Conservation (phyloP, 2,797 vertebrate genomes). For the Strix occidentalis region DNA sequence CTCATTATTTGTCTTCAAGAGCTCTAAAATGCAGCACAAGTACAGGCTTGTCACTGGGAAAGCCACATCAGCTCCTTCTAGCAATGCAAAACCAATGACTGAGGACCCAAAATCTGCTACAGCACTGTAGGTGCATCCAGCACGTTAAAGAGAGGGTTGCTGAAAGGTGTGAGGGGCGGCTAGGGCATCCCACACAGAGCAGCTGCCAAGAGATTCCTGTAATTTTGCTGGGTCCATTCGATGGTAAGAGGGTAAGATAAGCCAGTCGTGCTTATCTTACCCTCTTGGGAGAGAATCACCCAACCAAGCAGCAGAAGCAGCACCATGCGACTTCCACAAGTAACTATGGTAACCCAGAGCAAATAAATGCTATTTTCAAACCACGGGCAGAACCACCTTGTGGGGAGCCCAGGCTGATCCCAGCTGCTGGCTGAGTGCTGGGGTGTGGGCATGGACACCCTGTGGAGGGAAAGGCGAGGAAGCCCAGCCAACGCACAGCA, state of each 20-base stretch:
- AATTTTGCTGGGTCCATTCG: not conserved
- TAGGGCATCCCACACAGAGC: not conserved
- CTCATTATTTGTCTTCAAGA: not conserved
- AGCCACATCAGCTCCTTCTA: not conserved
- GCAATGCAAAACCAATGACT: rapidly evolving
- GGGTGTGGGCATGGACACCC: not conserved
- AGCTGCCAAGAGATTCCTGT: not conserved
- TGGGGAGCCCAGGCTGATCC: not conserved
- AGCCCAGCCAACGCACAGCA: not conserved
- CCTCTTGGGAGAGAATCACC: not conserved
- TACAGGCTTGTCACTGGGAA: not conserved
- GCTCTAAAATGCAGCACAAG: not conserved
- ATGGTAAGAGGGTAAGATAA: not conserved
- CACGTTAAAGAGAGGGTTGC: not conserved
- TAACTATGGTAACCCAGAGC: slow-evolving; percentile 52
- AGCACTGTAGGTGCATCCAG: not conserved
- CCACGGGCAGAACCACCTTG: not conserved
- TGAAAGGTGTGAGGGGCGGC: not conserved
- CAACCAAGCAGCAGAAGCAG: not conserved
- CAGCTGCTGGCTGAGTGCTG: not conserved
- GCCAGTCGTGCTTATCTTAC: rapidly evolving
- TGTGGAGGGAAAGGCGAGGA: not conserved
- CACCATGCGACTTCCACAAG: not conserved
- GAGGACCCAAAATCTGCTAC: not conserved
- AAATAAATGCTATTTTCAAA: slow-evolving; percentile 15